Percentiles rank a stretch among this genome's conserved stretches.
These are phyloP conservation scores for Itoplectis maculator DNA, from an alignment of 2,888 invertebrate genomes.

Conservation along the genomic window DNA sequence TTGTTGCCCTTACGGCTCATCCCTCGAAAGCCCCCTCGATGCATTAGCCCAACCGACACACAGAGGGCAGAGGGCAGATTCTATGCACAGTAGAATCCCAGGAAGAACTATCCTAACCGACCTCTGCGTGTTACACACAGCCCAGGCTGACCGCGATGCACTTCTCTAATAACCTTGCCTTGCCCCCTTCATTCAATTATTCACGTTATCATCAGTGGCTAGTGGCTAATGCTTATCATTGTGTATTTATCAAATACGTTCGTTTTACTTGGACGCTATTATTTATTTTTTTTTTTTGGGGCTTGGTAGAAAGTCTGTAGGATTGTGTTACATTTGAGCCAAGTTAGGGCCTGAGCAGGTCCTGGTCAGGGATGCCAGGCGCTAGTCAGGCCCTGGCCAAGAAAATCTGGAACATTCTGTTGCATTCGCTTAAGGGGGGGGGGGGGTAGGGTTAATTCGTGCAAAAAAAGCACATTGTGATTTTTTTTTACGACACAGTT, in stretches of 20 bases:
- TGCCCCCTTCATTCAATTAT: not conserved
- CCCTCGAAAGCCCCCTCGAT: conserved; percentile 73
- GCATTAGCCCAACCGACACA: conserved; percentile 69
- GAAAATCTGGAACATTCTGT: too few relatives aligned
- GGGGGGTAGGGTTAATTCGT: too few relatives aligned
- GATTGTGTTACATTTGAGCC: too few relatives aligned
- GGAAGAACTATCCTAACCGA: conserved; percentile 1
- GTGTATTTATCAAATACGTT: not conserved
- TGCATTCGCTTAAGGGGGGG: too few relatives aligned
- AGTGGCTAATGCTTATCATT: not conserved
- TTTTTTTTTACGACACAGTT: too few relatives aligned
- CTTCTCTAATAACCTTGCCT: conserved; percentile 16
- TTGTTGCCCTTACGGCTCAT: conserved; percentile 74
- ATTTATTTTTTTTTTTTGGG: too few relatives aligned
- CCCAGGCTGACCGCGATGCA: not conserved
- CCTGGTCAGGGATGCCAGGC: too few relatives aligned
- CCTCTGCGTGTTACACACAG: not conserved
- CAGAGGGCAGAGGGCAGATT: conserved; percentile 31
- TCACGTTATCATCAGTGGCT: not conserved
- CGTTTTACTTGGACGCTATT: too few relatives aligned
- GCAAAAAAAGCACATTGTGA: too few relatives aligned
- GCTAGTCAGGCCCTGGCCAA: too few relatives aligned
- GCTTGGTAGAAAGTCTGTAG: too few relatives aligned
- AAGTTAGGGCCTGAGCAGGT: too few relatives aligned
- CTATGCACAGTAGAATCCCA: not conserved